Evolutionary conservation across 2,113 vertebrate species (phyloP), one percentile per base, ranked within the genome.

Genomic region (Hippotragus niger): DNA sequence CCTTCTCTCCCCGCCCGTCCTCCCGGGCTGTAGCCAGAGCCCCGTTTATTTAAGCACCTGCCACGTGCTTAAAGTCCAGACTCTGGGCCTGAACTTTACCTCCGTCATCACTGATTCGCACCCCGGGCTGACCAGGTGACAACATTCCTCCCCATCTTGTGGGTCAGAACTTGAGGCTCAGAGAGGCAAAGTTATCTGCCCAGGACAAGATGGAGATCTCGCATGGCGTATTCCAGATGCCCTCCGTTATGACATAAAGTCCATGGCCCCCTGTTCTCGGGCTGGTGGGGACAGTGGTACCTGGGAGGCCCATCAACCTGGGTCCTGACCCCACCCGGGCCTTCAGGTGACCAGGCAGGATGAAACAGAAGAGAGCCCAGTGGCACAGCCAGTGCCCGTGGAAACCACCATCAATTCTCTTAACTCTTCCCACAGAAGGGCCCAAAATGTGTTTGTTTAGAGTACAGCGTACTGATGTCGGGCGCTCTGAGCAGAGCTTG

Each of bases 381-480:
- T 8, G 36, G 10, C 19, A 21, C 19, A 85, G 12, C 33, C 7
- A 1, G 13, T 13, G 60, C 4, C 0, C 9, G 4, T 43, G 16
- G 14, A 50, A 81, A 40, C 52, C 12, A 31, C 29, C 14, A 12
- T 6, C 19, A 27, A 19, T 45, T 27, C 81, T 36, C 27, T 47
- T 4, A 6, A 21, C n/a, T 53, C 31, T 52, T 23, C 27, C 84
- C 9, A 6, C 11, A 8, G 8, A 78, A 29, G 8, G 29, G 21
- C 55, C 45, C 8, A n/a, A 11, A 12, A 0, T 2, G 3, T 1
- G 12, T n/a, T 6, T 52, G 17, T 2, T 31, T 8, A 19, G 27
- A 45, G 14, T 19, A 15, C 3, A 0, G 43, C 4, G 13, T 67
- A n/a, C 7, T 57, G 15, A 31, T 16, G 7, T 81, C 15, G 0